Evolutionary conservation across 2,888 invertebrate species (phyloP).

Genomic region (Meliscaeva auricollis): DNA sequence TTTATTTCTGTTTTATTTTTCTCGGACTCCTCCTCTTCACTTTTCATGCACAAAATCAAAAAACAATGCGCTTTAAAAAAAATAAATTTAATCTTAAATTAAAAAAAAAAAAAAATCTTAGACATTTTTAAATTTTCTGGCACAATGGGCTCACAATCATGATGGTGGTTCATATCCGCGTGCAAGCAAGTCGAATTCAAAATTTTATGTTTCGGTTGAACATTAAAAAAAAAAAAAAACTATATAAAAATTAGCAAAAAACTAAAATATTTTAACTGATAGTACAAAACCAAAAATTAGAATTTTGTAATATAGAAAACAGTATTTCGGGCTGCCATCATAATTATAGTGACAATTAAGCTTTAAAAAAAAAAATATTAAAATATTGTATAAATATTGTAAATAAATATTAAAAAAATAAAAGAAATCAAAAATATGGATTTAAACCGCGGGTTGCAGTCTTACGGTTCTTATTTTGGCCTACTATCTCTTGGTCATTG

Average conservation of each 20-base stretch:
- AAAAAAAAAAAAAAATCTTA: conserved; percentile 70
- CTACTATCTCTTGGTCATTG: conserved; percentile 57
- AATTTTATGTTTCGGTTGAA: conserved; percentile 84
- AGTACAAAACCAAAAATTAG: conserved; percentile 65
- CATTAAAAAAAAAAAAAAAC: conserved; percentile 79
- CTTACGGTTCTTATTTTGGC: conserved; percentile 47
- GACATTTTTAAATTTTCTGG: conserved; percentile 82
- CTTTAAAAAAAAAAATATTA: conserved; percentile 35
- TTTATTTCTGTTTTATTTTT: conserved; percentile 76
- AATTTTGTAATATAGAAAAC: conserved; percentile 32
- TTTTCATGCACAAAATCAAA: conserved; percentile 80
- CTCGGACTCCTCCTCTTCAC: conserved; percentile 79
- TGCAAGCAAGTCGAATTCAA: conserved; percentile 83
- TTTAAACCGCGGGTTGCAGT: conserved; percentile 56
- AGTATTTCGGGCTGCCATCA: conserved; percentile 74
- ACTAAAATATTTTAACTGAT: conserved; percentile 39
- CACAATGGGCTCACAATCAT: conserved; percentile 82
- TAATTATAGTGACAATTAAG: conserved; percentile 43
- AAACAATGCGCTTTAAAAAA: conserved; percentile 44
- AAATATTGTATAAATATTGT: conserved; percentile 66
- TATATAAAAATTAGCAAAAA: no score
- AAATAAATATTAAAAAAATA: conserved; percentile 51
- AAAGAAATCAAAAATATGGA: conserved; percentile 46
- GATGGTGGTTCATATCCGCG: conserved; percentile 81
- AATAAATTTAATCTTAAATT: conserved; percentile 5